These are phyloP conservation scores for Periphyllus acericola DNA, from an alignment of 2,888 invertebrate species.

Conservation along the genomic window DNA sequence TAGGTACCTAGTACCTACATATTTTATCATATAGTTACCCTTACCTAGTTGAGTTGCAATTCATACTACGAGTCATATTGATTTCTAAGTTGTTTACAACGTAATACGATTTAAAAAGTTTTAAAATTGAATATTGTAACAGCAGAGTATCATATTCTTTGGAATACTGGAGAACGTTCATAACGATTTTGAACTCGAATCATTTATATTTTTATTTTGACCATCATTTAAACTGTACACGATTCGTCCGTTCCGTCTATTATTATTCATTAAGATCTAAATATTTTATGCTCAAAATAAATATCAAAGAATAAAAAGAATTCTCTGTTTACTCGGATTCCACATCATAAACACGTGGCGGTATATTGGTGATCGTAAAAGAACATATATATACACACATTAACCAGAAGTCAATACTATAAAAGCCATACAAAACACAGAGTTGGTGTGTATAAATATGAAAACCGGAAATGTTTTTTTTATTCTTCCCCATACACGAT, in stretches of 20 bases:
- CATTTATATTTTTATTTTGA: not conserved
- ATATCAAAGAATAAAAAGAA: slow-evolving; percentile 39
- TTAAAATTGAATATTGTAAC: too few species aligned
- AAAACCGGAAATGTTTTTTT: slow-evolving; percentile 57
- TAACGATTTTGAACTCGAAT: not conserved
- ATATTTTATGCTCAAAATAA: slow-evolving; percentile 31
- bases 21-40: too few species aligned
- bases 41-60: too few species aligned
- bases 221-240: too few species aligned
- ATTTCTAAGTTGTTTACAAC: too few species aligned
- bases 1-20: too few species aligned
- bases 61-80: too few species aligned
- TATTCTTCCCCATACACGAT: not conserved
- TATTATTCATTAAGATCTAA: slow-evolving; percentile 26
- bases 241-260: not conserved
- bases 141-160: not conserved
- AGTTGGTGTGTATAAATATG: slow-evolving; percentile 28
- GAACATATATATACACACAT: slow-evolving; percentile 54
- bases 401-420: slow-evolving; percentile 60
- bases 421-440: slow-evolving; percentile 46
- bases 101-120: too few species aligned
- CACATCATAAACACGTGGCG: slow-evolving; percentile 41
- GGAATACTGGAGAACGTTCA: not conserved
- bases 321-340: slow-evolving; percentile 46
- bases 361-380: slow-evolving; percentile 57